Percentiles rank a stretch among this genome's conserved stretches.
phyloP scores from a whole-genome alignment of 2,797 vertebrate species.

The Todus mexicanus region DNA sequence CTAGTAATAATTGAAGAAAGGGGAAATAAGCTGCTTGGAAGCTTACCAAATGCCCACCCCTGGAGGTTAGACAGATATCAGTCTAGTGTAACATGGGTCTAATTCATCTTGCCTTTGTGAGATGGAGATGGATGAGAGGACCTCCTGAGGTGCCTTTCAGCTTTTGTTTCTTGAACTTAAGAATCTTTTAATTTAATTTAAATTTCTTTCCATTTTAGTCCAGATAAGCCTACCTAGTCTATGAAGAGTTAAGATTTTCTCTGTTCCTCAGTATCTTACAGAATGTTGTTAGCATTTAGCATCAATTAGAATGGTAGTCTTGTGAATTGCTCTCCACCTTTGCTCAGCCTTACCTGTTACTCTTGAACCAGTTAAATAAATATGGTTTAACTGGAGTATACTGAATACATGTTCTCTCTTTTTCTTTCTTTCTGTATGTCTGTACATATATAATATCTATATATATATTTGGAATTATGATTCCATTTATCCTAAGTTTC shows the following conservation, averaged over 20 bases:
- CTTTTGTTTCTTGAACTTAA: neutral
- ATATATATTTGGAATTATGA: slow-evolving; percentile 50
- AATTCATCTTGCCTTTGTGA: neutral
- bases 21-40: slow-evolving; percentile 34
- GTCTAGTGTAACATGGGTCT: neutral
- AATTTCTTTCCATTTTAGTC: neutral
- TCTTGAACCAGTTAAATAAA: slow-evolving; percentile 28
- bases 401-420: slow-evolving; percentile 35
- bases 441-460: slow-evolving; percentile 35
- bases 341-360: slow-evolving; percentile 10
- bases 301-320: slow-evolving; percentile 21
- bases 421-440: slow-evolving; percentile 27
- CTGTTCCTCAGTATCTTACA: neutral
- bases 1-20: neutral
- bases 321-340: neutral
- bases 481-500: slow-evolving; percentile 62
- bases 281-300: slow-evolving; percentile 8
- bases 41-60: neutral
- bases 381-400: neutral
- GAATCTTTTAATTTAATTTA: neutral
- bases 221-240: neutral
- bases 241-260: slow-evolving; percentile 14
- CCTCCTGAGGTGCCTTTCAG: neutral
- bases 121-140: neutral
- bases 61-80: neutral